Percentiles rank a stretch among this genome's conserved stretches.
Evolutionary conservation across 1,140 invertebrate genomes (phyloP).

Genomic region (Gyrodactylus salaris): DNA sequence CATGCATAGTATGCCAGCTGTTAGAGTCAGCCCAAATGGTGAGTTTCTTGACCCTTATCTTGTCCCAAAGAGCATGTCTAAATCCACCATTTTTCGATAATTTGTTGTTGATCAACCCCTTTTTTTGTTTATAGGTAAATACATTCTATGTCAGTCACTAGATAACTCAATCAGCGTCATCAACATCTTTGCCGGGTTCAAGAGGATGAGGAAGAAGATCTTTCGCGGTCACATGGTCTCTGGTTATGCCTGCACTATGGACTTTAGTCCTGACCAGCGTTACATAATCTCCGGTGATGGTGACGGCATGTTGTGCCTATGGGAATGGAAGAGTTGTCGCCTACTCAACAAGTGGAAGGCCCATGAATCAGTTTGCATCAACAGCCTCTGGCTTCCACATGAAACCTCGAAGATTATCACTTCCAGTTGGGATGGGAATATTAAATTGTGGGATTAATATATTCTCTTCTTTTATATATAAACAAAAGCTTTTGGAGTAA

Average conservation of each 20-base stretch:
- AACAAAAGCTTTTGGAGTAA: too few species aligned
- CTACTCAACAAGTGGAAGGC: conserved; percentile 93
- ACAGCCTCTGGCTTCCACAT: conserved; percentile 80
- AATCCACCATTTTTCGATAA: too few species aligned
- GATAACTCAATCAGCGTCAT: conserved; percentile 97
- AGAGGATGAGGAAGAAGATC: conserved; percentile 79
- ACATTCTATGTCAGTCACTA: conserved; percentile 93
- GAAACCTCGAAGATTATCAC: conserved; percentile 78
- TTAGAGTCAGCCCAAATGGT: conserved; percentile 64
- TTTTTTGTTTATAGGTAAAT: conserved; percentile 30
- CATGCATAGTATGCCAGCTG: conserved; percentile 94
- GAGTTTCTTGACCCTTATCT: background rate
- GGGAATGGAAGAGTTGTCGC: conserved; percentile 98
- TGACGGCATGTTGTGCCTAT: conserved; percentile 86
- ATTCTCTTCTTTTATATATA: conserved; percentile 7
- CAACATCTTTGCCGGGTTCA: conserved; percentile 74
- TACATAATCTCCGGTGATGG: conserved; percentile 95
- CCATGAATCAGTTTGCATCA: conserved; percentile 80
- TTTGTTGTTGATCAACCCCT: background rate
- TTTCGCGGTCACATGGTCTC: conserved; percentile 93
- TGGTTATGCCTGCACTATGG: conserved; percentile 77
- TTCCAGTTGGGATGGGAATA: conserved; percentile 82
- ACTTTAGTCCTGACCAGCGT: conserved; percentile 96
- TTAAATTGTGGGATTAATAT: conserved; percentile 80
- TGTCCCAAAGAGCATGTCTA: background rate